Base-by-base conservation (phyloP, 2,888 invertebrate species). In the Drosophila neonasuta region DNA sequence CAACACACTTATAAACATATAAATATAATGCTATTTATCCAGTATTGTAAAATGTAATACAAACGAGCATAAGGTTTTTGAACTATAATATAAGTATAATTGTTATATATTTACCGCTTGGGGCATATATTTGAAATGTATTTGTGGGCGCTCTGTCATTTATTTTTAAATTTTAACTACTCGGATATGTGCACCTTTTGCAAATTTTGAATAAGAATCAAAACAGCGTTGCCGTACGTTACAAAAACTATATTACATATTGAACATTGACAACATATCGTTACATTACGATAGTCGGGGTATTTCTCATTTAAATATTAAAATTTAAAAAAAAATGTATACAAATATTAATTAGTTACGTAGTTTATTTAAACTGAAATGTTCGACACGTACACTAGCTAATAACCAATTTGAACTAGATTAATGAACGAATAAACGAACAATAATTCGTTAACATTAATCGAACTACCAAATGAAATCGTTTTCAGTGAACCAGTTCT, bases 1-100 rank as follows among this genome's bases (percentile, higher is more conserved):
- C 45, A 55, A 72, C 54, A 54, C 57, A 57, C 61, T 50, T 63
- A 55, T 46, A 54, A 44, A 36, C 34, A 57, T 32, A 49, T 13
- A 24, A 20, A 9, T 51, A 39, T 44, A 34, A 44, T 45, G 24
- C 13, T 39, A 20, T 32, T 9, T 5, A 9, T 30, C n/a, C 36
- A 68, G 74, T 76, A 49, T 54, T 74, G 74, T 44, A 62, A 62
- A 67, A 41, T 36, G 29, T 42, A 0, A 34, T 20, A 13, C 3
- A 7, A 17, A 29, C 13, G n/a, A 24, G n/a, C 20, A 41, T 36
- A 49, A 50, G 24, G 41, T 32, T 10, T 32, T 32, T 36, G n/a
- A 9, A n/a, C 36, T 10, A 34, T n/a, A n/a, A n/a, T 6, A 36
- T 36, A 11, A n/a, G 36, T n/a, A 41, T 41, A 41, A 41, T 41